A percentile compares a stretch with the other conserved stretches of the same genome.
These are phyloP conservation scores for Thera britannica DNA, from an alignment of 2,888 invertebrate species.

Conservation along the genomic window DNA sequence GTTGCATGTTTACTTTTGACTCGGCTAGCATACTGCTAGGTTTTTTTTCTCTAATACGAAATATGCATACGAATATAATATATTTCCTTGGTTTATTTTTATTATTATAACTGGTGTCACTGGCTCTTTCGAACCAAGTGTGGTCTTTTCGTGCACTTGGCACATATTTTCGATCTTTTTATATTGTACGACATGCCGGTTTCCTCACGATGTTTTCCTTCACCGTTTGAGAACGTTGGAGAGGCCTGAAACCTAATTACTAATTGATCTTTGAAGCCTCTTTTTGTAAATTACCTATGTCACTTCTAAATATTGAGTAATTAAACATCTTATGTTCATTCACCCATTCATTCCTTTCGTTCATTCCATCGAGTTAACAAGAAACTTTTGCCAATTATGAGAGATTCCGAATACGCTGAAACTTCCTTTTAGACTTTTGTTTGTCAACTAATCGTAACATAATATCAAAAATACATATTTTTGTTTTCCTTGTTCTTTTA, in stretches of 20 bases:
- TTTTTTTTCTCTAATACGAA: not conserved
- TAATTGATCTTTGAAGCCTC: not conserved
- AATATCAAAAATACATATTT: slow-evolving; percentile 51
- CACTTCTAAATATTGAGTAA: slow-evolving; percentile 64
- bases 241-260: too few species aligned
- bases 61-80: not conserved
- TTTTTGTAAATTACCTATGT: slow-evolving; percentile 29
- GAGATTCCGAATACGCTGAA: slow-evolving; percentile 56
- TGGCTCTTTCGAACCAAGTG: too few species aligned
- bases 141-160: too few species aligned
- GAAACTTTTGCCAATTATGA: slow-evolving; percentile 66
- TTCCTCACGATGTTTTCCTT: too few species aligned
- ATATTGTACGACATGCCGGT: too few species aligned
- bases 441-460: slow-evolving; percentile 61
- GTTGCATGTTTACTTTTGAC: slow-evolving; percentile 30
- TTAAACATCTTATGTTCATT: slow-evolving; percentile 66
- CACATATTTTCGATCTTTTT: too few species aligned
- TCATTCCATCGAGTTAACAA: slow-evolving; percentile 53
- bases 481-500: slow-evolving; percentile 45
- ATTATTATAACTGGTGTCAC: too few species aligned
- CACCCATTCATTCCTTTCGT: slow-evolving; percentile 59
- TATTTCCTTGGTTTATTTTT: too few species aligned
- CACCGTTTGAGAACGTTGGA: too few species aligned
- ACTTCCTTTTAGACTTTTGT: slow-evolving; percentile 58
- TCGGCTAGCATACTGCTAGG: not conserved